These are phyloP conservation scores for Caenorhabditis doughertyi DNA, from an alignment of 2,888 invertebrate species.

Conservation along the genomic window DNA sequence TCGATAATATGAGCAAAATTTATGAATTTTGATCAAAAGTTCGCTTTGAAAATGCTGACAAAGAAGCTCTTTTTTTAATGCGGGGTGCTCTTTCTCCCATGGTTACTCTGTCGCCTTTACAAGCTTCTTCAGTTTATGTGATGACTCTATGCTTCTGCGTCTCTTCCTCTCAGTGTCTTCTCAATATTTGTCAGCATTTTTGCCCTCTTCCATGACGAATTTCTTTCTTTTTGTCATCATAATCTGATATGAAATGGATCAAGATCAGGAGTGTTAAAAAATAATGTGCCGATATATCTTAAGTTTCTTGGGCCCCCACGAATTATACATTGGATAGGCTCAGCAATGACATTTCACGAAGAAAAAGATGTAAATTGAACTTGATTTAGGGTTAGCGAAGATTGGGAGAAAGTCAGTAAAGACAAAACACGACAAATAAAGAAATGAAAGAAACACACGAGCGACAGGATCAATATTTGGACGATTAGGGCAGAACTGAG, in stretches of 20 bases:
- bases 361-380: too few species aligned
- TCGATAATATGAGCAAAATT: too few species aligned
- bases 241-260: slow-evolving; percentile 20
- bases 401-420: slow-evolving; percentile 4
- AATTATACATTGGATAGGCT: too few species aligned
- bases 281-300: not conserved
- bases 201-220: slow-evolving; percentile 39
- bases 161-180: slow-evolving; percentile 23
- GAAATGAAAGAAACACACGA: slow-evolving; percentile 24
- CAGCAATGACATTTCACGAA: too few species aligned
- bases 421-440: slow-evolving; percentile 37
- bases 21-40: too few species aligned
- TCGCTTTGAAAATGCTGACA: slow-evolving; percentile 15
- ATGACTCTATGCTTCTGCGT: slow-evolving; percentile 23
- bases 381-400: too few species aligned
- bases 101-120: slow-evolving; percentile 37
- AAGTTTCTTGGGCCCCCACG: too few species aligned
- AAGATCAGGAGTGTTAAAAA: too few species aligned
- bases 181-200: slow-evolving; percentile 63
- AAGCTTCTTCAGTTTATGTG: slow-evolving; percentile 47
- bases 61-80: not conserved
- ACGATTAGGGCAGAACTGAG: slow-evolving; percentile 30
- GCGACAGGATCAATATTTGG: slow-evolving; percentile 59
- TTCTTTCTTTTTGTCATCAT: slow-evolving; percentile 54
- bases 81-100: slow-evolving; percentile 36